These are phyloP conservation scores for Lagopus muta DNA, from an alignment of 2,113 vertebrate species.

Conservation along the genomic window DNA sequence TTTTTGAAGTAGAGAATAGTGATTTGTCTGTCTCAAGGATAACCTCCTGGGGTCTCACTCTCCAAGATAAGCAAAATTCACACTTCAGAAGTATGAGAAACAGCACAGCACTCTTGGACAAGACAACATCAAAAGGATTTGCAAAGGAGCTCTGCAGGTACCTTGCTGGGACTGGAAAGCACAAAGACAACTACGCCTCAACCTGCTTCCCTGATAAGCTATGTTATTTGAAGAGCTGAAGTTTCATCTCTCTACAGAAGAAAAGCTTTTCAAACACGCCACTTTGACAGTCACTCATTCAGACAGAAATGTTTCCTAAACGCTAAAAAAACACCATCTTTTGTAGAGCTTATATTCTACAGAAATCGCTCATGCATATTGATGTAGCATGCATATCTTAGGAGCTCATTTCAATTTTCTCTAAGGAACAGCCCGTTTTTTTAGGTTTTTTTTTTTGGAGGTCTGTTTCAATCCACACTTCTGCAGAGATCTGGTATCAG, in stretches of 20 bases:
- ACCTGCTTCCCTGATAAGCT: slow-evolving; percentile 1
- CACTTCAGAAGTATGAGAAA: neutral
- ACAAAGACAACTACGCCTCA: neutral
- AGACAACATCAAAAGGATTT: neutral
- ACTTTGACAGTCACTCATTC: slow-evolving; percentile 34
- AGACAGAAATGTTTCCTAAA: slow-evolving; percentile 29
- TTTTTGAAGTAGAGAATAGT: neutral
- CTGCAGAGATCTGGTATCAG: neutral
- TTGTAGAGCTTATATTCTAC: slow-evolving; percentile 15
- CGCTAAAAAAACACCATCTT: neutral
- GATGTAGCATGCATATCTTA: neutral
- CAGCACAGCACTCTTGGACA: neutral
- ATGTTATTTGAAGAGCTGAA: neutral
- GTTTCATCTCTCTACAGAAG: neutral
- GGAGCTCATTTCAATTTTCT: neutral
- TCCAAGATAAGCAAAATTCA: slow-evolving; percentile 10
- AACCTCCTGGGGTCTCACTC: neutral
- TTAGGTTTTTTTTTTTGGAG: slow-evolving; percentile 17
- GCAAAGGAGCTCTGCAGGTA: neutral
- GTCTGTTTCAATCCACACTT: neutral
- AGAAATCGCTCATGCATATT: slow-evolving; percentile 41
- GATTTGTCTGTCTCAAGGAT: neutral
- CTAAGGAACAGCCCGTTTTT: slow-evolving; percentile 6
- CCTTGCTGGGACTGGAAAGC: neutral
- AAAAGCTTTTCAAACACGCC: neutral